Evolutionary conservation across 1,140 invertebrate genomes (phyloP).

Genomic region (Drosophila setifemur): DNA sequence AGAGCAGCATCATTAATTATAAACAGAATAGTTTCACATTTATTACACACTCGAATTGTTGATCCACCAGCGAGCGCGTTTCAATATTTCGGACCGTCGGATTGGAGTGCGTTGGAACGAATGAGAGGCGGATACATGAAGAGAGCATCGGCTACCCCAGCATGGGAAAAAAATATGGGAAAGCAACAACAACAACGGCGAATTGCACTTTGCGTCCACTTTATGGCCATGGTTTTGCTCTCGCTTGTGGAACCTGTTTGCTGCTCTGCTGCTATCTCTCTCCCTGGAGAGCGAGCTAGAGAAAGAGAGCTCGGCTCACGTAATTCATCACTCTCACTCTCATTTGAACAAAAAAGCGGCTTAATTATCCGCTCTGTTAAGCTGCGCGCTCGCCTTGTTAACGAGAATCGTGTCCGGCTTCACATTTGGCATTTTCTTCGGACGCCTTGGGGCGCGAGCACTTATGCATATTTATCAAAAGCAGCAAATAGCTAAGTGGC

Average conservation of each 20-base stretch:
- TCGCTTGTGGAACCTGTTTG: background rate
- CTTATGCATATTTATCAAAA: conserved; percentile 51
- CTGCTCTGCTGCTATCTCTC: too few species aligned
- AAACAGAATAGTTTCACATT: conserved; percentile 31
- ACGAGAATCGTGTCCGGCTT: conserved; percentile 35
- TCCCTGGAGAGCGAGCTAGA: too few species aligned
- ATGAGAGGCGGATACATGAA: conserved; percentile 14
- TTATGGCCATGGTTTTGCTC: conserved; percentile 62
- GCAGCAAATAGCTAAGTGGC: conserved; percentile 27
- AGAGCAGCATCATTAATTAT: conserved; percentile 33
- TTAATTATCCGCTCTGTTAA: conserved; percentile 52
- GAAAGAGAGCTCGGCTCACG: conserved; percentile 49
- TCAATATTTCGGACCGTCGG: conserved; percentile 7
- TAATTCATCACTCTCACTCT: conserved; percentile 59
- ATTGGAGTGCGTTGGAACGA: conserved; percentile 28
- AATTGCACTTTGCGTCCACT: conserved; percentile 57
- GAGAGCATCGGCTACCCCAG: conserved; percentile 9
- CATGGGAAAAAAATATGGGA: conserved; percentile 35
- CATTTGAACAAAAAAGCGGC: conserved; percentile 46
- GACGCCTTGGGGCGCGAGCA: conserved; percentile 22
- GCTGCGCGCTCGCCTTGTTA: conserved; percentile 39
- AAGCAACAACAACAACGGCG: conserved; percentile 17
- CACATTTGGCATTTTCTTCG: conserved; percentile 59
- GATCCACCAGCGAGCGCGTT: background rate
- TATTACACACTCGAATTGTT: conserved; percentile 34